Percentiles rank a stretch among this genome's conserved stretches.
Conservation (phyloP, 2,888 invertebrate genomes). For the Ommatoiulus sabulosus region DNA sequence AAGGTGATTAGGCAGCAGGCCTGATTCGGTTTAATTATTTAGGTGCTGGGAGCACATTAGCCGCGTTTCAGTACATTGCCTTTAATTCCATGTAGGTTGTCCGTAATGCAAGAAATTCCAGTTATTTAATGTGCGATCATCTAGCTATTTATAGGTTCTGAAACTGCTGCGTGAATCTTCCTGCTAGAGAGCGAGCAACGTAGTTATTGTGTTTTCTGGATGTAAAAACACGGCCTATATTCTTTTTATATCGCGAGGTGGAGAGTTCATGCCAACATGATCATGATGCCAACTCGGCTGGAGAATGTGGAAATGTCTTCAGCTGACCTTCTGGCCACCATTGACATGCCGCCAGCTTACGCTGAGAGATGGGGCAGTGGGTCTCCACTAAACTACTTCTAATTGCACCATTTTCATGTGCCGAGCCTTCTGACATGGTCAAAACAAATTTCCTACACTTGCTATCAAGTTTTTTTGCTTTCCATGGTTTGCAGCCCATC, state of each 20-base stretch:
- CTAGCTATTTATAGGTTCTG: not conserved
- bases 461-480: not conserved
- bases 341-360: not conserved
- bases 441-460: not conserved
- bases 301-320: constrained; percentile 38
- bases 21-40: not conserved
- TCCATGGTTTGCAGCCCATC: too few relatives aligned
- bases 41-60: not conserved
- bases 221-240: constrained; percentile 8
- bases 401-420: not conserved
- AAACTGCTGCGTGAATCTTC: not conserved
- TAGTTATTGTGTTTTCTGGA: not conserved
- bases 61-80: not conserved
- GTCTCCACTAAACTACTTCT: not conserved
- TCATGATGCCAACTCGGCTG: not conserved
- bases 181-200: not conserved
- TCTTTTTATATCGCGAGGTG: constrained; percentile 20
- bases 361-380: constrained; percentile 13
- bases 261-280: not conserved
- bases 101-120: not conserved
- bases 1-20: not conserved
- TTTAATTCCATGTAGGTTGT: constrained; percentile 1
- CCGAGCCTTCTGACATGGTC: not conserved
- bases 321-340: constrained; percentile 41
- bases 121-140: not conserved